Evolutionary conservation across 2,797 vertebrate species (phyloP), one percentile per base, ranked within the genome.

Genomic region (Acanthiza pusilla): DNA sequence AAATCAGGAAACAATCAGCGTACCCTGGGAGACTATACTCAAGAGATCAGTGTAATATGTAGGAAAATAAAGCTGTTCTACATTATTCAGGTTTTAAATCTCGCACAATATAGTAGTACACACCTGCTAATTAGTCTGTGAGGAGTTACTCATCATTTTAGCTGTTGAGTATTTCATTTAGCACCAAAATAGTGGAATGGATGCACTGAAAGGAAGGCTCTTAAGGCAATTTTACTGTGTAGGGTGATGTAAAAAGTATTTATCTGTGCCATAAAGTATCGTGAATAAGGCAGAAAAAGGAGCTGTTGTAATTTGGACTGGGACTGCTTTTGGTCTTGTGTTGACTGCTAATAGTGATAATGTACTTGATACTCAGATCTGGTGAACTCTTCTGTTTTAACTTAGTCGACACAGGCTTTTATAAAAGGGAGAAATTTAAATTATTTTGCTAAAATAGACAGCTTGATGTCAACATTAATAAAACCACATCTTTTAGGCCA

Each of bases 21-120:
- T 29, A 3, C 10, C 21, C 1, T 14, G 30, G n/a, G 10, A 58
- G 23, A 14, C 19, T 17, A 0, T 9, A 4, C 7, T 0, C 9
- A 9, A 30, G 5, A 6, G 22, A 17, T 30, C 18, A 30, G n/a
- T 17, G 48, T 30, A 17, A 25, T 5, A 6, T 50, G 21, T 11
- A 25, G 57, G 25, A 19, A 11, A 34, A 27, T 63, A 76, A 82
- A 85, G 20, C 17, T 71, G 4, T 1, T 55, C 30, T 26, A 18
- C 9, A 1, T 45, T 9, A 21, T 30, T 38, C 22, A 4, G 38
- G 38, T 38, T 38, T 38, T 38, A 38, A 38, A 38, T 38, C 38
- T 38, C 38, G 38, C 10, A 38, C 16, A 42, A 16, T 42, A 42
- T 42, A 42, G 32, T 71, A 36, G 23, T 21, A 15, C 13, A 15